Base-by-base conservation (phyloP, 2,888 invertebrate genomes). In the Odontocerum albicorne region DNA sequence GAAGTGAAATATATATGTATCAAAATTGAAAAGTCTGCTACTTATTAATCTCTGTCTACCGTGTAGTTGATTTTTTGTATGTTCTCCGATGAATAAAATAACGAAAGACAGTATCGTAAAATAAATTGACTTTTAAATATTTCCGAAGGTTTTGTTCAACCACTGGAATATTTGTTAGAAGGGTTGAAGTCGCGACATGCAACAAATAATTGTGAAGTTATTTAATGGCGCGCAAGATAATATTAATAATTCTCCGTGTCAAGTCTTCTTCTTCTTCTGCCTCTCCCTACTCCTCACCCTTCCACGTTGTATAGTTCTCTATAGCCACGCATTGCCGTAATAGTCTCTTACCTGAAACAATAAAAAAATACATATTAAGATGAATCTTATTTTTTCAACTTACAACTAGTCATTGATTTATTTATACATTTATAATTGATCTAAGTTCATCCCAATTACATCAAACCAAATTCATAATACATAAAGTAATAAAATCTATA, bases 161-260 rank as follows among this genome's bases (percentile, higher is more conserved):
- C 27, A 27, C 27, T 27, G 27, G 4, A 27, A 10, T 7, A 4
- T 35, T 35, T 35, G 27, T 10, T 16, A 33, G 33, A 27, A 13
- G 33, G 38, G 22, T 19, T 20, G 13, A 22, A 22, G 27, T 19
- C 36, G 39, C 35, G 52, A 15, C 58, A 55, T 58, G 58, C 58
- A 58, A 55, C 51, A 55, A 58, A 58, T 58, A 55, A 51, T 56
- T 55, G 58, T 52, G 33, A 43, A 49, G 45, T 57, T 42, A 51
- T 56, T 51, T 51, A 51, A 46, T 56, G 50, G 43, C 39, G 40
- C 39, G 12, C 19, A 44, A 38, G 39, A 33, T 36, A 49, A 49
- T 55, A 44, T 45, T 55, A 50, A 50, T 49, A 55, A 55, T 47
- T 52, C 42, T 46, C 47, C 33, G 43, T 57, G 51, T 57, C 51